Evolutionary conservation across 2,888 invertebrate genomes (phyloP).

Genomic region (Malacosoma neustria): DNA sequence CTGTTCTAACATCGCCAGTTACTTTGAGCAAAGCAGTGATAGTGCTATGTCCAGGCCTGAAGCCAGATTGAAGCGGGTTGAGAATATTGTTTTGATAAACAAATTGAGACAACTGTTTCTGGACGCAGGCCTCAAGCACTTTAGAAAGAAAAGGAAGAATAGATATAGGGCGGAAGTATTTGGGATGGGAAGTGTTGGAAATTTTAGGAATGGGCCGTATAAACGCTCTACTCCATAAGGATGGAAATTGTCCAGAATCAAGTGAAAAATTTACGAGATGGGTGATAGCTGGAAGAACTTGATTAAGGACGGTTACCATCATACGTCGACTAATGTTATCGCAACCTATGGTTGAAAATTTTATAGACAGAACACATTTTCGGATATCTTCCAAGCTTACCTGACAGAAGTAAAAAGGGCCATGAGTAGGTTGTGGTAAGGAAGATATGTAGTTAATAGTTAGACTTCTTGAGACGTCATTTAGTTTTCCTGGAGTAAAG

Average conservation of each 20-base stretch:
- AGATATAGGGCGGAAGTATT: slow-evolving; percentile 3
- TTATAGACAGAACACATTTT: slow-evolving; percentile 5
- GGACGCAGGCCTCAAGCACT: too few relatives aligned
- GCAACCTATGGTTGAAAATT: slow-evolving; percentile 2
- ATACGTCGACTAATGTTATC: slow-evolving; percentile 3
- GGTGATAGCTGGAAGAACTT: slow-evolving; percentile 1
- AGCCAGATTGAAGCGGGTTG: too few relatives aligned
- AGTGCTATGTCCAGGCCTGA: too few relatives aligned
- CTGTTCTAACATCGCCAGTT: too few relatives aligned
- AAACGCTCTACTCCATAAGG: slow-evolving; percentile 4
- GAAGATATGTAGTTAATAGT: background rate
- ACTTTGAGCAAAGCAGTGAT: too few relatives aligned
- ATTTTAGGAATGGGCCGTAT: slow-evolving; percentile 1
- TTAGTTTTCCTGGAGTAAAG: background rate
- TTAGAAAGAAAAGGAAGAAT: too few relatives aligned
- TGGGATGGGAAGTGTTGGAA: background rate
- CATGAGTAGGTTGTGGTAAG: background rate
- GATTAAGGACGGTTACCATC: slow-evolving; percentile 1
- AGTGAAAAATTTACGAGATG: slow-evolving; percentile 5
- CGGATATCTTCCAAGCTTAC: slow-evolving; percentile 1
- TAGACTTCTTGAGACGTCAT: background rate
- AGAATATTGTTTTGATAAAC: too few relatives aligned
- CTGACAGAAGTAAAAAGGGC: slow-evolving; percentile 2
- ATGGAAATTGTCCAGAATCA: too few relatives aligned
- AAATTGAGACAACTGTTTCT: too few relatives aligned